These are phyloP conservation scores for Phrixothrix hirtus DNA, from an alignment of 2,888 invertebrate species.

Conservation along the genomic window DNA sequence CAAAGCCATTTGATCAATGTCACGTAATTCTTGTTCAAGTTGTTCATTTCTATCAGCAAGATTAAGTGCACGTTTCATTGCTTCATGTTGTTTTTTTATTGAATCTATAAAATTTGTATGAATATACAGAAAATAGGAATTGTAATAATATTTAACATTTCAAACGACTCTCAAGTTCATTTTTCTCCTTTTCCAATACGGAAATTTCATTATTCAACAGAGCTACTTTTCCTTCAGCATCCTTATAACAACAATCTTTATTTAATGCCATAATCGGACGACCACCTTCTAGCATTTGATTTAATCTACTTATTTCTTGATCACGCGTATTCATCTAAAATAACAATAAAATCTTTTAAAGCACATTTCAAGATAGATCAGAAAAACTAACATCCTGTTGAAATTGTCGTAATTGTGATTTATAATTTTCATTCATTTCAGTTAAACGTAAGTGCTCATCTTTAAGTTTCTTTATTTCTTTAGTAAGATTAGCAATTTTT, in stretches of 20 bases:
- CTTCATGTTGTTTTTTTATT: constrained; percentile 75
- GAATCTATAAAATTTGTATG: constrained; percentile 51
- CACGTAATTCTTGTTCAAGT: constrained; percentile 71
- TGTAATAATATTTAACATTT: constrained; percentile 49
- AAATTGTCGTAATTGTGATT: constrained; percentile 13
- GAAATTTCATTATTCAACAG: constrained; percentile 62
- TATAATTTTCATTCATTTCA: constrained; percentile 50
- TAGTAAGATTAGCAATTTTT: constrained; percentile 53
- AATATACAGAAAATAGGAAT: background rate
- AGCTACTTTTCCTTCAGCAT: constrained; percentile 57
- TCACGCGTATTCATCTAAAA: constrained; percentile 59
- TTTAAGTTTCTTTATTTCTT: constrained; percentile 53
- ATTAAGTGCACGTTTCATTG: constrained; percentile 74
- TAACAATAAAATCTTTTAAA: constrained; percentile 4
- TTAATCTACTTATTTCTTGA: constrained; percentile 71
- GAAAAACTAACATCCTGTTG: too few relatives aligned
- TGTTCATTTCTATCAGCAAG: constrained; percentile 74
- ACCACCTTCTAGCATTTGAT: constrained; percentile 71
- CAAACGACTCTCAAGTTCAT: constrained; percentile 60
- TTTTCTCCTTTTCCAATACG: constrained; percentile 65
- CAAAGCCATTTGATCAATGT: constrained; percentile 74
- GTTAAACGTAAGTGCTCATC: constrained; percentile 51
- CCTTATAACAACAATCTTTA: constrained; percentile 68
- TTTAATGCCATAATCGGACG: constrained; percentile 66
- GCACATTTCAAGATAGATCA: too few relatives aligned